Conservation (phyloP, 2,113 vertebrate genomes). For the Argyrosomus japonicus region DNA sequence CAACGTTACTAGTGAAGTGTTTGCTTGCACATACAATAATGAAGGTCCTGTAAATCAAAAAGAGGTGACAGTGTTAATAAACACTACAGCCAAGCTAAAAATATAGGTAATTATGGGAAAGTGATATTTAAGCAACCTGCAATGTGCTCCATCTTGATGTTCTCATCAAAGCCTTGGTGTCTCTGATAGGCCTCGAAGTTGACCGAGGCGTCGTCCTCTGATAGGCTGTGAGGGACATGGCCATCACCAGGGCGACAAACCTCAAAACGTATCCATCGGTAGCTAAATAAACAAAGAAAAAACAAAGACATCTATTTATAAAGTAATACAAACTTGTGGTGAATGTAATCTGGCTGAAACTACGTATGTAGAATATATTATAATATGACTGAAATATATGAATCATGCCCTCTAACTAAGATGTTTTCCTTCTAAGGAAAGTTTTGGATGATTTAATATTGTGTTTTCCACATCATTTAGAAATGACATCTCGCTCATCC, state of each 20-base stretch:
- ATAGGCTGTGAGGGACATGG: slow-evolving; percentile 80
- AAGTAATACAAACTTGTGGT: neutral
- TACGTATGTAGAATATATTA: neutral
- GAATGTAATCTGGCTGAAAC: neutral
- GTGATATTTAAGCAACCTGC: slow-evolving; percentile 58
- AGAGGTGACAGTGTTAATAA: neutral
- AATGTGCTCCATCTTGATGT: slow-evolving; percentile 72
- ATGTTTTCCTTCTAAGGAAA: too few relatives aligned
- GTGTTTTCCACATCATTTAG: neutral
- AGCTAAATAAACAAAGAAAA: slow-evolving; percentile 73
- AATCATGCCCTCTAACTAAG: neutral
- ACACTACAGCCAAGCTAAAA: neutral
- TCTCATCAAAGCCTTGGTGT: slow-evolving; percentile 82
- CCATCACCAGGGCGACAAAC: slow-evolving; percentile 87
- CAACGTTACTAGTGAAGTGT: neutral
- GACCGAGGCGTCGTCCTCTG: slow-evolving; percentile 84
- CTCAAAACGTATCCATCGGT: slow-evolving; percentile 92
- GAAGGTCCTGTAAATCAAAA: neutral
- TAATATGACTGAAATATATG: neutral
- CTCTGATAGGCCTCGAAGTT: slow-evolving; percentile 90
- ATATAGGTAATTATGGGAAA: neutral
- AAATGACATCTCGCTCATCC: neutral
- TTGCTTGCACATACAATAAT: neutral
- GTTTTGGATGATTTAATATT: neutral
- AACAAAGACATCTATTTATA: neutral